Conservation (phyloP, 2,888 invertebrate genomes). For the Polymixis flavicincta region DNA sequence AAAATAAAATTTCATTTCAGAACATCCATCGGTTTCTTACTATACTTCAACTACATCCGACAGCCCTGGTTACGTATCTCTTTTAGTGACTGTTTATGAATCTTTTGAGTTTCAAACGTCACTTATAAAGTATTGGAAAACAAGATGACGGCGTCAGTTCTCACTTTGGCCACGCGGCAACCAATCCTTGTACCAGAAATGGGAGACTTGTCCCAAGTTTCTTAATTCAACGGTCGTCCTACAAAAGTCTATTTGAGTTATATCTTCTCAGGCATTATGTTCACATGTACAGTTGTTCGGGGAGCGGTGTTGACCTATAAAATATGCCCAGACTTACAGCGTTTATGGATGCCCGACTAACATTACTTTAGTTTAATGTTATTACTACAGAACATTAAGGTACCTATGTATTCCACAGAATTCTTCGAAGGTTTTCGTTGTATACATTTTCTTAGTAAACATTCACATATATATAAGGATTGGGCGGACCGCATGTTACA, state of each 20-base stretch:
- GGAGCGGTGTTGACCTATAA: constrained; percentile 59
- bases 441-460: background rate
- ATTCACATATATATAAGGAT: too few species aligned
- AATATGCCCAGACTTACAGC: constrained; percentile 38
- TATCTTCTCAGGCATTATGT: constrained; percentile 42
- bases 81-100: background rate
- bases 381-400: constrained; percentile 5
- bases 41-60: too few species aligned
- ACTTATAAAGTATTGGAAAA: background rate
- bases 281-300: constrained; percentile 49
- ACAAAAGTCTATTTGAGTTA: constrained; percentile 59
- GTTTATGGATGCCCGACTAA: constrained; percentile 29
- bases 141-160: background rate
- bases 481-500: too few species aligned
- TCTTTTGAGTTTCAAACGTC: background rate
- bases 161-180: too few species aligned
- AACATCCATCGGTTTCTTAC: too few species aligned
- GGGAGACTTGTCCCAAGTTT: background rate
- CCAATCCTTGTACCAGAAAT: background rate
- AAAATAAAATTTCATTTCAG: too few species aligned
- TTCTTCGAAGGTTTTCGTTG: background rate
- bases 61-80: too few species aligned
- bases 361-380: constrained; percentile 37
- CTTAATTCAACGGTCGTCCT: constrained; percentile 8
- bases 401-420: background rate